Evolutionary conservation across 2,113 vertebrate genomes (phyloP).

Genomic region (Phaethornis superciliosus): DNA sequence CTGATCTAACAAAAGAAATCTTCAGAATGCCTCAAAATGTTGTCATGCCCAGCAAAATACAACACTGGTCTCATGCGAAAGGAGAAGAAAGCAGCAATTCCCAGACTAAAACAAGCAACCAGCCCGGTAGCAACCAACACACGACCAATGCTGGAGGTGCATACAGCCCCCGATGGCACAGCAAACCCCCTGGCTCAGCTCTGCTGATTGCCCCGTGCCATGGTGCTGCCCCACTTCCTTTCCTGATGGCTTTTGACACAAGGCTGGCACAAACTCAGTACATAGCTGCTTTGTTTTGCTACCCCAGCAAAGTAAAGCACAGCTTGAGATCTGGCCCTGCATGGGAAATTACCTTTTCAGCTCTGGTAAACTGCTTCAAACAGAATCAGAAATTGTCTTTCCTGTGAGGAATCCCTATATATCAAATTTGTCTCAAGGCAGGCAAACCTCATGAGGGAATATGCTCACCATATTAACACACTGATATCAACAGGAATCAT

Average conservation of each 20-base stretch:
- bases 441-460: background rate
- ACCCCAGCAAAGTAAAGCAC: background rate
- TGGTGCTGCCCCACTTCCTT: background rate
- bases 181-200: background rate
- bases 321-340: background rate
- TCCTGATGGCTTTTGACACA: background rate
- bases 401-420: background rate
- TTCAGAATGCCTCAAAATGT: background rate
- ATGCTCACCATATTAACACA: background rate
- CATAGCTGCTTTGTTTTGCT: background rate
- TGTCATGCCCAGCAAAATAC: background rate
- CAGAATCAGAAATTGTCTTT: background rate
- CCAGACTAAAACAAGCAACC: background rate
- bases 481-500: background rate
- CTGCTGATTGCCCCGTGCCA: fast-evolving
- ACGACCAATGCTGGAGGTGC: background rate
- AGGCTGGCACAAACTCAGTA: background rate
- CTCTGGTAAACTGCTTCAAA: background rate
- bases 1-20: background rate
- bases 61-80: background rate
- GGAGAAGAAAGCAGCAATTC: background rate
- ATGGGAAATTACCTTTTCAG: background rate
- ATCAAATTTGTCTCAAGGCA: background rate
- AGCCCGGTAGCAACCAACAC: background rate
- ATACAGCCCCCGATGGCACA: background rate